Evolutionary conservation across 2,888 invertebrate genomes (phyloP).

Genomic region (Dynastes grantii): DNA sequence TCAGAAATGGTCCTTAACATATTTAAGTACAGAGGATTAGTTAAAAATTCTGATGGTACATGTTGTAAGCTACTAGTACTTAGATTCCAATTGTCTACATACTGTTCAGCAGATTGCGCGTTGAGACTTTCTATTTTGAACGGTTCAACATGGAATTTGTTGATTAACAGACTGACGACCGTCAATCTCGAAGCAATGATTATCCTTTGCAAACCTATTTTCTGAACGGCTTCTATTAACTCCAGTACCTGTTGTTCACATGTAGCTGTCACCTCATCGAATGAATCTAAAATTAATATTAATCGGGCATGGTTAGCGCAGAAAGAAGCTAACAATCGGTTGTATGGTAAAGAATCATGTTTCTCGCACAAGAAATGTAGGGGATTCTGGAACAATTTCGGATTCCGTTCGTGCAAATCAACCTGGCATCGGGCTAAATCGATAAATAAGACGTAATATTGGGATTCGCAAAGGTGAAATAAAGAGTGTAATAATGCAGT

Average conservation of each 20-base stretch:
- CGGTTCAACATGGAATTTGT: not conserved
- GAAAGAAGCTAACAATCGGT: not conserved
- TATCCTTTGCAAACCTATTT: not conserved
- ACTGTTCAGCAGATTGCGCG: not conserved
- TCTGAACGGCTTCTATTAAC: not conserved
- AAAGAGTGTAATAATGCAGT: not conserved
- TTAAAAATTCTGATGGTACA: not conserved
- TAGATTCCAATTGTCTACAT: not conserved
- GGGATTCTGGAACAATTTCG: not conserved
- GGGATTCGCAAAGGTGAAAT: not conserved
- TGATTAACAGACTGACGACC: not conserved
- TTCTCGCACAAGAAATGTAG: constrained; percentile 7
- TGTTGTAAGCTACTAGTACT: not conserved
- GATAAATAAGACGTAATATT: constrained; percentile 9
- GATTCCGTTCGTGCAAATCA: not conserved
- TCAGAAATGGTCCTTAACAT: not conserved
- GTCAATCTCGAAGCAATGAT: not conserved
- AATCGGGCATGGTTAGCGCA: not conserved
- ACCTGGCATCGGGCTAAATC: not conserved
- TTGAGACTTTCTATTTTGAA: not conserved
- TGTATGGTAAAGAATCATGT: not conserved
- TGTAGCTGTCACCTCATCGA: not conserved
- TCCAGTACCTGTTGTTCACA: not conserved
- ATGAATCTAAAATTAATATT: constrained; percentile 9
- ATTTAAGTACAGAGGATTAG: not conserved